phyloP scores from a whole-genome alignment of 2,888 invertebrate species.

The Polyommatus iphigenia region DNA sequence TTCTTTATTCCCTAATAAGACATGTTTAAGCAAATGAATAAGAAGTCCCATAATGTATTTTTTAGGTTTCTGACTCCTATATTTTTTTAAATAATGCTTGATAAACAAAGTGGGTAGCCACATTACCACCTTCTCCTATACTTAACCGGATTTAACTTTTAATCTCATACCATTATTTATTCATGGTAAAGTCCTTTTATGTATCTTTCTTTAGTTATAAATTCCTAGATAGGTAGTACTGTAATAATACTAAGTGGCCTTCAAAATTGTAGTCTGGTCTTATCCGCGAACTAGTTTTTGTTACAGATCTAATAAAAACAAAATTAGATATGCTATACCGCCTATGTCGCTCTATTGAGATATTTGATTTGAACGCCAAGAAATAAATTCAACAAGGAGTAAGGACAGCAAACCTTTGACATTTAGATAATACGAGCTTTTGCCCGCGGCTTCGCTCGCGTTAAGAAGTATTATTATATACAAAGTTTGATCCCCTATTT shows the following conservation, averaged over 20 bases:
- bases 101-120: no score
- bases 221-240: background rate
- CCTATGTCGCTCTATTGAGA: background rate
- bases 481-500: no score
- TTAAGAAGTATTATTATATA: no score
- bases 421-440: background rate
- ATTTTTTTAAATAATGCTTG: no score
- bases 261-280: background rate
- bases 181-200: background rate
- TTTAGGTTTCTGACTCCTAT: no score
- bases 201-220: background rate
- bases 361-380: background rate
- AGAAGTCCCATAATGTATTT: no score
- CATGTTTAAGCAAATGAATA: no score
- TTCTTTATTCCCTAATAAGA: no score
- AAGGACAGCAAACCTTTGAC: background rate
- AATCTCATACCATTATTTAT: background rate
- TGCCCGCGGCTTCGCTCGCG: no score
- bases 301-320: background rate
- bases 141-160: background rate
- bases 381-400: background rate
- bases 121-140: no score
- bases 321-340: background rate
- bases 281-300: conserved; percentile 12
- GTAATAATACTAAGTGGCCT: background rate